Evolutionary conservation across 2,888 invertebrate genomes (phyloP), one percentile per base, ranked within the genome.

Genomic region (Bellardia bayeri): DNA sequence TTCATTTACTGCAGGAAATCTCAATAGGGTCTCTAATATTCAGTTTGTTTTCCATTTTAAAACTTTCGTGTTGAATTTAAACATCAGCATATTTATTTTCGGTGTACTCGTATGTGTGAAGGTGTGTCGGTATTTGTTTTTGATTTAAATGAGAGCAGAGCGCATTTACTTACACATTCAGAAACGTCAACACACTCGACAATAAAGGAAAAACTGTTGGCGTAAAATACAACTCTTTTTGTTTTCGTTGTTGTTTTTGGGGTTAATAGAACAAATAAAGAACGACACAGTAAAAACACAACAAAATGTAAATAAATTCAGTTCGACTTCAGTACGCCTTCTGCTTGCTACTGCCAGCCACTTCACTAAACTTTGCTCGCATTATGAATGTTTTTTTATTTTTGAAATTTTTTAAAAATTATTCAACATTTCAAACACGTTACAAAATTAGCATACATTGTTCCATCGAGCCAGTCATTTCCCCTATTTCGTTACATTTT

Each of bases 391-490:
- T 40, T 66, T 66, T 66, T 58, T 56, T 45, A 14, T 61, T 16
- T n/a, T 37, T 82, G 11, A 0, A 3, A 11, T 45, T 69, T 84
- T 49, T 16, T 61, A 7, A 51, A 14, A 58, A 45, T 56, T 78
- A 49, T 72, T 72, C 33, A 79, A 79, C 56, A 84, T 79, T 83
- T 78, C 56, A 71, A 78, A 81, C 83, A 84, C 81, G 80, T 84
- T 81, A 68, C 58, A 71, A 76, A 66, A 87, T 87, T 87, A 87
- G 80, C 83, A 87, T 83, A 81, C 64, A 80, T 66, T 72, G 81
- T 82, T 56, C 61, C 33, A 61, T 8, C 8, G n/a, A 68, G 69
- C 63, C 49, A 72, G 8, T 78, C 49, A 63, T 64, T 76, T 51
- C 6, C 30, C 14, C 23, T 23, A 33, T 30, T 75, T 68, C 51